Evolutionary conservation across 2,888 invertebrate genomes (phyloP).

Genomic region (Mayetiola destructor): DNA sequence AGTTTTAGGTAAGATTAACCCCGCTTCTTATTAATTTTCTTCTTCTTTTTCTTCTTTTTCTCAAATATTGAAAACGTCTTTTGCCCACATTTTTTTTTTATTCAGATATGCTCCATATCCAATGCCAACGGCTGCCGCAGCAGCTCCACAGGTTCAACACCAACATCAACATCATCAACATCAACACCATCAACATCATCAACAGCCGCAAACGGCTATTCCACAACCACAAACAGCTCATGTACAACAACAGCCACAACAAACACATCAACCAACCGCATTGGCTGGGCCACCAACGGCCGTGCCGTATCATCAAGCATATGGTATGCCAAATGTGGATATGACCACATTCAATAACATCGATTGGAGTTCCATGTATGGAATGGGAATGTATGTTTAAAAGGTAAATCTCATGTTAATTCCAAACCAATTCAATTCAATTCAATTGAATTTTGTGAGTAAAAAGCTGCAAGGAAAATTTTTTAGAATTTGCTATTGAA

Average conservation of each 20-base stretch:
- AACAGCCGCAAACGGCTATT: slow-evolving; percentile 35
- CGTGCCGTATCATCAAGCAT: slow-evolving; percentile 48
- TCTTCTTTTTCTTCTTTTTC: not conserved
- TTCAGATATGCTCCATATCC: slow-evolving; percentile 50
- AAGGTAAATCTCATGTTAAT: no score
- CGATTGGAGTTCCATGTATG: slow-evolving; percentile 84
- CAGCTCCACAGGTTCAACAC: slow-evolving; percentile 35
- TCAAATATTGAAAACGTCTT: not conserved
- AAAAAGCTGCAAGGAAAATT: no score
- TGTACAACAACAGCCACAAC: slow-evolving; percentile 20
- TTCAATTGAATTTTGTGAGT: no score
- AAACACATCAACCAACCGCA: slow-evolving; percentile 19
- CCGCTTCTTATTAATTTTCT: no score
- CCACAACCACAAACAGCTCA: slow-evolving; percentile 32
- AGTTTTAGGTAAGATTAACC: slow-evolving; percentile 33
- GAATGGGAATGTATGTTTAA: slow-evolving; percentile 85
- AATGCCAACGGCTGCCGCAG: slow-evolving; percentile 38
- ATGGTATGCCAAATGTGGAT: slow-evolving; percentile 74
- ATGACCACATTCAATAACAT: slow-evolving; percentile 87
- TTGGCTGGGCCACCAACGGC: slow-evolving; percentile 44
- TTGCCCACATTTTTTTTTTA: slow-evolving; percentile 32
- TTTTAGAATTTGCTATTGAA: not conserved
- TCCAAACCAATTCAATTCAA: no score
- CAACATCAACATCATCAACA: slow-evolving; percentile 31
- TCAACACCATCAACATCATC: slow-evolving; percentile 31